Conservation (phyloP, 2,113 vertebrate genomes). For the Alectura lathami region DNA sequence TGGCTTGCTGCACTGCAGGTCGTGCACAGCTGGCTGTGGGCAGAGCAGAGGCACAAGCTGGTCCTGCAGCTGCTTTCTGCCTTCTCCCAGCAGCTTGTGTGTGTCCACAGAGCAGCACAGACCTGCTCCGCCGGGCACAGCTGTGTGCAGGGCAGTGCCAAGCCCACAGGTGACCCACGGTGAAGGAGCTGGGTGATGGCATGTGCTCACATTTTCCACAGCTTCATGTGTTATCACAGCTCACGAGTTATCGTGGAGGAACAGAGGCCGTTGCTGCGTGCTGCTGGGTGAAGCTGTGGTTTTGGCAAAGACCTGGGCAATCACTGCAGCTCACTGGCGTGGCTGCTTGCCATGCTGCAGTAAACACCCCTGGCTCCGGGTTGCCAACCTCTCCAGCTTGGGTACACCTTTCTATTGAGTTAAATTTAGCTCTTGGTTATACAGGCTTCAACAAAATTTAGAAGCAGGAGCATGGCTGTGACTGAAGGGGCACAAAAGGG, state of each 20-base stretch:
- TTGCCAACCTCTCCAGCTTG: not conserved
- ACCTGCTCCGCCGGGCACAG: not conserved
- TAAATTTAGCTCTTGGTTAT: not conserved
- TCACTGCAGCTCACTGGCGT: constrained; percentile 49
- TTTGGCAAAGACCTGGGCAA: not conserved
- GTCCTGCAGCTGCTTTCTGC: accelerated
- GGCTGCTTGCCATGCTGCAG: not conserved
- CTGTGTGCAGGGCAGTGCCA: not conserved
- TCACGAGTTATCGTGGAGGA: not conserved
- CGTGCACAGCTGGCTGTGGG: accelerated
- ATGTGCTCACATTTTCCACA: accelerated
- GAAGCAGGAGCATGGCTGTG: not conserved
- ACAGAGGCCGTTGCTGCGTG: not conserved
- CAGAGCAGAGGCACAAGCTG: not conserved
- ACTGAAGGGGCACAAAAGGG: not conserved
- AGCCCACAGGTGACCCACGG: accelerated
- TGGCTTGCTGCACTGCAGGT: not conserved
- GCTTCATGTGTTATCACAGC: not conserved
- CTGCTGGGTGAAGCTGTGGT: not conserved
- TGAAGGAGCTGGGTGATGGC: not conserved
- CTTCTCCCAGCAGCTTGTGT: not conserved
- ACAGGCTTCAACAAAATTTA: not conserved
- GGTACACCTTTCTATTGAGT: not conserved
- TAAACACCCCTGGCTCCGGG: not conserved
- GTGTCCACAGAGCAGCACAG: accelerated